Conservation (phyloP, 2,888 invertebrate species). For the Monoplex corrugatus region DNA sequence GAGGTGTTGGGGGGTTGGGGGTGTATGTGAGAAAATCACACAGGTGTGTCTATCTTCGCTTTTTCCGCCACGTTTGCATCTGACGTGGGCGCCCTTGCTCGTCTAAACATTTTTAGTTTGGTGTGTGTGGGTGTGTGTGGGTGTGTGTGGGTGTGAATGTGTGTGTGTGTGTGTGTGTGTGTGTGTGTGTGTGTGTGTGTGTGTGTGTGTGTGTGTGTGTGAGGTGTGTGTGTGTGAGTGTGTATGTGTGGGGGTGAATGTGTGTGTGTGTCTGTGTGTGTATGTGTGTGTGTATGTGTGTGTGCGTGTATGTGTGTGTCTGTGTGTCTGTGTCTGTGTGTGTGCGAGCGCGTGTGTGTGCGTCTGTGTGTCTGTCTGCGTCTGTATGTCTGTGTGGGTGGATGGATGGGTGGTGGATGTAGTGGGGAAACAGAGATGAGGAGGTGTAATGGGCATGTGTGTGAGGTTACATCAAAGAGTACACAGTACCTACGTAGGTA, state of each 20-base stretch:
- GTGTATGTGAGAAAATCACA: neutral
- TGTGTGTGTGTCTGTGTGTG: too few species aligned
- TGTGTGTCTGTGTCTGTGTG: neutral
- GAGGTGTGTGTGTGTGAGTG: too few species aligned
- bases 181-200: too few species aligned
- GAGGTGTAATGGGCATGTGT: too few species aligned
- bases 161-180: too few species aligned
- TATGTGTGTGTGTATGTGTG: too few species aligned
- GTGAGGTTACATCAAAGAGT: too few species aligned
- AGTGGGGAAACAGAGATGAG: neutral
- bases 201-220: too few species aligned
- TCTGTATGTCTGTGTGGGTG: neutral
- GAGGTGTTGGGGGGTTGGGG: too few species aligned
- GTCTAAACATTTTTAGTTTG: neutral
- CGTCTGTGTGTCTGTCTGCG: neutral
- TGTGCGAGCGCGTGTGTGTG: neutral
- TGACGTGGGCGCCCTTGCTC: neutral
- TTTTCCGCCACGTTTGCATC: neutral
- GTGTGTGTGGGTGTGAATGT: neutral
- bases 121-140: neutral
- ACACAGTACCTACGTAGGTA: too few species aligned
- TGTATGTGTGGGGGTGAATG: too few species aligned
- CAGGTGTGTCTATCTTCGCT: slow-evolving; percentile 12
- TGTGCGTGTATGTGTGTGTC: too few species aligned
- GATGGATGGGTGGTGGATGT: neutral